These are phyloP conservation scores for Ceyx erithaca DNA, from an alignment of 2,797 vertebrate genomes.

Conservation along the genomic window DNA sequence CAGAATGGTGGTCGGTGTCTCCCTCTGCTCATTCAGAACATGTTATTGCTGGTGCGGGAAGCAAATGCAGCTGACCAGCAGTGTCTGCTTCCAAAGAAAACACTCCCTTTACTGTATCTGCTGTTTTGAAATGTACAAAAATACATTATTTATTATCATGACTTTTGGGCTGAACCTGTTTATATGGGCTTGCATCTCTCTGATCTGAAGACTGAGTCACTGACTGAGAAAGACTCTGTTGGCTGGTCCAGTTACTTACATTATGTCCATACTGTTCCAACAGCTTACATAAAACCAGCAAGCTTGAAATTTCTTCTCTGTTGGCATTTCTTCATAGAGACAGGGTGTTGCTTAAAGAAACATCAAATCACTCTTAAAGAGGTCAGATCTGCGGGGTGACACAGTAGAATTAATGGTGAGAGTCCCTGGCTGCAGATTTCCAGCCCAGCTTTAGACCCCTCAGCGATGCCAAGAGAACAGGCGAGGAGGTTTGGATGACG, in stretches of 20 bases:
- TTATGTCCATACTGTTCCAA: conserved; percentile 52
- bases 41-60: conserved; percentile 43
- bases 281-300: conserved; percentile 59
- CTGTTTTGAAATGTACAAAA: conserved; percentile 29
- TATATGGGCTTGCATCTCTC: conserved; percentile 54
- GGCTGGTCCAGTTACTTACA: conserved; percentile 32
- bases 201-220: conserved; percentile 64
- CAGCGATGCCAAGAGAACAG: background rate
- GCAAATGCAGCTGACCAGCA: conserved; percentile 17
- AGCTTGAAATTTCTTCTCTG: conserved; percentile 42
- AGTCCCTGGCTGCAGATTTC: background rate
- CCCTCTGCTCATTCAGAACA: conserved; percentile 39
- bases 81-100: conserved; percentile 52
- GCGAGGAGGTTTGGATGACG: background rate
- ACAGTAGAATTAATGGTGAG: conserved; percentile 28
- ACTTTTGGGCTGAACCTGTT: conserved; percentile 60
- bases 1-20: conserved; percentile 39
- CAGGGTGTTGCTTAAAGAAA: conserved; percentile 62
- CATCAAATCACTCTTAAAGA: conserved; percentile 36
- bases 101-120: conserved; percentile 37
- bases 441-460: background rate
- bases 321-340: conserved; percentile 65
- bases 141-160: conserved; percentile 70
- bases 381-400: conserved; percentile 38
- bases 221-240: conserved; percentile 53